A percentile compares a stretch with the other conserved stretches of the same genome.
phyloP scores from a whole-genome alignment of 2,797 vertebrate genomes.

The Gastrophryne carolinensis region DNA sequence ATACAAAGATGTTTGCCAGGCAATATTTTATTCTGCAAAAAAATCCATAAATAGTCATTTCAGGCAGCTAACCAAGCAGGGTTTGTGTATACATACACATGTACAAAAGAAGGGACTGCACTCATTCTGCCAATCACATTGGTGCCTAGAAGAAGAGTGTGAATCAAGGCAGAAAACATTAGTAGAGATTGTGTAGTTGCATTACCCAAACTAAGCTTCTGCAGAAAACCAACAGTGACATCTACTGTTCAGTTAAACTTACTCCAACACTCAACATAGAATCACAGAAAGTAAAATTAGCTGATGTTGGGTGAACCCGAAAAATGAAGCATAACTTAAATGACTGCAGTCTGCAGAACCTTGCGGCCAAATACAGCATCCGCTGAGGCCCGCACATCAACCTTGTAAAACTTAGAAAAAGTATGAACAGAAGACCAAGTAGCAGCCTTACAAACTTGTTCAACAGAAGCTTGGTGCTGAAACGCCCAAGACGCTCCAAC shows the following conservation, averaged over 20 bases:
- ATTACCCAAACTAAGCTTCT: not conserved
- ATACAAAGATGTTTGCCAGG: no score
- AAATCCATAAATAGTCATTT: not conserved
- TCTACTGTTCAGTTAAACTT: conserved; percentile 9
- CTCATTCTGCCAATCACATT: not conserved
- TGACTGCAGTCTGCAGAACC: no score
- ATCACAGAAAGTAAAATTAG: not conserved
- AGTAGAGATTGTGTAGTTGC: not conserved
- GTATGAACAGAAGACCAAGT: no score
- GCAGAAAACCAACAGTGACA: conserved; percentile 17
- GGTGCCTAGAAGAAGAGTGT: not conserved
- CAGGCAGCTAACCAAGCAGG: not conserved
- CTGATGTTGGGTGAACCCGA: not conserved
- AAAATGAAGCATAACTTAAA: no score
- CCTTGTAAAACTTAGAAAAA: no score
- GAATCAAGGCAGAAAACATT: not conserved
- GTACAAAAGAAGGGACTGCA: not conserved
- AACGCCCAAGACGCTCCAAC: no score
- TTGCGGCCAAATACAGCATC: no score
- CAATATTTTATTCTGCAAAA: conserved; percentile 79
- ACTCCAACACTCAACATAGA: not conserved
- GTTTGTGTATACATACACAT: not conserved
- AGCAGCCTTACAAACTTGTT: no score
- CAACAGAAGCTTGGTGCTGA: no score
- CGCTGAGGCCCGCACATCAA: no score